Base-by-base conservation (phyloP, 2,113 vertebrate species). In the Reinhardtius hippoglossoides region DNA sequence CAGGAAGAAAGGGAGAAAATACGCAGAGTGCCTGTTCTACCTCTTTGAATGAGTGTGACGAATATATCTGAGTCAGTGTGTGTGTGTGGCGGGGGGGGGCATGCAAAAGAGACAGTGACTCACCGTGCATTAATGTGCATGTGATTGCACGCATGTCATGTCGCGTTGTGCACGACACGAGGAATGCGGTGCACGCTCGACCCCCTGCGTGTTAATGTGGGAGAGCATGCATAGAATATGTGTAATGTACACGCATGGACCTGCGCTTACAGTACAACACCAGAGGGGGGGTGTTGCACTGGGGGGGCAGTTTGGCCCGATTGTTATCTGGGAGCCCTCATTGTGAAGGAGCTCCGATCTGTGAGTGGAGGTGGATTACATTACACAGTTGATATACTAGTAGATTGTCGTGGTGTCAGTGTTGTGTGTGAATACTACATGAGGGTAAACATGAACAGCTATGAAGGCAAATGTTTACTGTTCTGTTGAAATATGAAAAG, bases 61-160 rank as follows among this genome's bases (percentile, higher is more conserved):
- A 40, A 14, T 65, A 27, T 48, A 61, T 40, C 7, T 60, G 75
- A 64, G 55, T 76, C 70, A 44, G 50, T 54, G 68, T 59, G 58
- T 71, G 71, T 64, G 37, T 78, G 54, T 31, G 65, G n/a, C 12
- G 4, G 64, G 10, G 14, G 23, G 18, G 1, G 56, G 63, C 37
- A n/a, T 3, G 56, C 73, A 27, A 64, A 64, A 63, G 55, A 54
- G 40, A 77, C 74, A 74, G 52, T 75, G 79, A 71, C 61, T 81
- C 74, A 78, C 56, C 71, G 61, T 48, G 46, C 63, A 48, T 46
- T 64, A 56, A 62, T 68, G 83, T 37, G 66, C 3, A 1, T 40
- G 62, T 52, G n/a, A 62, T 5, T 71, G 84, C 56, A 68, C 48
- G 63, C 74, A 50, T 72, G 75, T 74, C 64, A 35, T 73, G 62